Evolutionary conservation across 2,888 invertebrate genomes (phyloP).

Genomic region (Acrocyrtus sp.): DNA sequence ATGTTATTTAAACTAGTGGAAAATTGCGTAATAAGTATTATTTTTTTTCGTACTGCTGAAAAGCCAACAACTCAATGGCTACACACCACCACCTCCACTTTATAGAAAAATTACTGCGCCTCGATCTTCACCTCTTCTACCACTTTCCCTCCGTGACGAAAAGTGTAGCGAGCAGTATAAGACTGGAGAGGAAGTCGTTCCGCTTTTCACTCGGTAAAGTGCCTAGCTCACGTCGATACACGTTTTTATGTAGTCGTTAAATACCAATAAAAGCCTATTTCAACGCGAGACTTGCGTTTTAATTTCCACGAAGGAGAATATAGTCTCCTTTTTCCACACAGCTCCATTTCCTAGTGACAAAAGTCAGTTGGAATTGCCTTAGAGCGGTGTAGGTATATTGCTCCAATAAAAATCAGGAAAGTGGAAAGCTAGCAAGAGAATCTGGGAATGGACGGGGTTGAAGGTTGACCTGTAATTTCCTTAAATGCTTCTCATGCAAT

Average conservation of each 20-base stretch:
- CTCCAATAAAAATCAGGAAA: too few species aligned
- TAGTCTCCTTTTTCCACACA: slow-evolving; percentile 15
- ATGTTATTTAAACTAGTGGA: slow-evolving; percentile 19
- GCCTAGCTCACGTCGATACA: too few species aligned
- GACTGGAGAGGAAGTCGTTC: too few species aligned
- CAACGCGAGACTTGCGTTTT: too few species aligned
- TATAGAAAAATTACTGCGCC: not conserved
- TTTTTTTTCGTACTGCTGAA: not conserved
- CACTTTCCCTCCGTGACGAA: not conserved
- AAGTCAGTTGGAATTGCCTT: too few species aligned
- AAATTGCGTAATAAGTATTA: slow-evolving; percentile 27
- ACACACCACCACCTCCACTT: not conserved
- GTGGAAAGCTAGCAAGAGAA: too few species aligned
- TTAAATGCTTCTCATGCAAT: slow-evolving; percentile 60
- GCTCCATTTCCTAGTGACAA: slow-evolving; percentile 8
- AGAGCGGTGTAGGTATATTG: slow-evolving; percentile 6
- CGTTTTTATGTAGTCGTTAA: too few species aligned
- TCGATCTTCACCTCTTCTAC: not conserved
- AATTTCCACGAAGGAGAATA: slow-evolving; percentile 26
- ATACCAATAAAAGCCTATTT: too few species aligned
- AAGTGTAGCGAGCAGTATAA: too few species aligned
- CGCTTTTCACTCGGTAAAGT: too few species aligned
- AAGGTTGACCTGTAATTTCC: slow-evolving; percentile 63
- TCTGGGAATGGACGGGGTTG: slow-evolving; percentile 37
- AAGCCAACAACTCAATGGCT: too few species aligned